phyloP scores from a whole-genome alignment of 1,140 invertebrate species.

The Tetranychus cinnabarinus region DNA sequence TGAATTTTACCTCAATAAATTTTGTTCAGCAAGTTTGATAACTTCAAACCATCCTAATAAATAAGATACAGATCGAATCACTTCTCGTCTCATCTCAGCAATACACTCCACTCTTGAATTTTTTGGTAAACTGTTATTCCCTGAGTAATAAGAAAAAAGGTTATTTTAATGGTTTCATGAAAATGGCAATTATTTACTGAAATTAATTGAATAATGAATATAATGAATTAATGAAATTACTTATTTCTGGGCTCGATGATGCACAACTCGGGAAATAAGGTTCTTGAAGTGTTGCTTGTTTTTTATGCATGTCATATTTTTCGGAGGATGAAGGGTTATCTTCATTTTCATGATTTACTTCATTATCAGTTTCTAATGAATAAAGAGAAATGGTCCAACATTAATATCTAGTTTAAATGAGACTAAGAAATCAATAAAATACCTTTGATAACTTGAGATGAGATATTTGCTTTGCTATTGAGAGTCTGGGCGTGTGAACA shows the following conservation, averaged over 20 bases:
- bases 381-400: too few species aligned
- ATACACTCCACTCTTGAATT: not conserved
- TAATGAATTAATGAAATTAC: not conserved
- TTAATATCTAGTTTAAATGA: not conserved
- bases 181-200: not conserved
- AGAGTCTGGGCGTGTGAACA: slow-evolving; percentile 12
- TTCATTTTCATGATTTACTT: not conserved
- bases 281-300: not conserved
- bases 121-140: not conserved
- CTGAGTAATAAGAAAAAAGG: not conserved
- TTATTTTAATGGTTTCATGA: not conserved
- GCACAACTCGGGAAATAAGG: not conserved
- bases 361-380: not conserved
- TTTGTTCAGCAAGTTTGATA: slow-evolving; percentile 28
- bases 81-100: slow-evolving; percentile 22
- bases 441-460: not conserved
- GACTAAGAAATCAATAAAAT: not conserved
- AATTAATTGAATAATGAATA: not conserved
- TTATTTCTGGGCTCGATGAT: not conserved
- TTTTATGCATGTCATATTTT: not conserved
- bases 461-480: not conserved
- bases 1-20: slow-evolving; percentile 24
- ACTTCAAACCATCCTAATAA: slow-evolving; percentile 28
- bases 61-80: slow-evolving; percentile 23
- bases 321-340: not conserved